Conservation (phyloP, 2,113 vertebrate species). For the Oplegnathus fasciatus region DNA sequence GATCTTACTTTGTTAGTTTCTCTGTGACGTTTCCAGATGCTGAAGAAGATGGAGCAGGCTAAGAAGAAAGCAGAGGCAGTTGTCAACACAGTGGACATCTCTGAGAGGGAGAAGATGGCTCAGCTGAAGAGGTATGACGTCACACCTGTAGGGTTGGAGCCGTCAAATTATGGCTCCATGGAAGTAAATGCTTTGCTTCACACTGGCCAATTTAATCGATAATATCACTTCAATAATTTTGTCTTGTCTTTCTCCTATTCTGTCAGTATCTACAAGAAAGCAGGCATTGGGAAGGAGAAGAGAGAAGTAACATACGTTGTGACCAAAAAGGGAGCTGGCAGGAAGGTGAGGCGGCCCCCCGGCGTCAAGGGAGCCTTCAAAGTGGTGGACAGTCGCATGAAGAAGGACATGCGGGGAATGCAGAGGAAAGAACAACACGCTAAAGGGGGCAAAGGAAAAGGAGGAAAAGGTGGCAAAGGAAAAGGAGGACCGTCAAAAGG, state of each 20-base stretch:
- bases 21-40: conserved; percentile 82
- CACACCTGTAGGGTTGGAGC: background rate
- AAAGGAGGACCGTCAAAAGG: conserved; percentile 49
- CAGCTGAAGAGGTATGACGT: conserved; percentile 90
- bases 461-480: conserved; percentile 66
- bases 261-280: conserved; percentile 96
- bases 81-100: conserved; percentile 95
- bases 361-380: conserved; percentile 94
- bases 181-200: background rate
- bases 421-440: conserved; percentile 86
- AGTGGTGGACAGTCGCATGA: conserved; percentile 95
- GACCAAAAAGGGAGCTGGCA: conserved; percentile 91
- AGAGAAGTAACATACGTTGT: conserved; percentile 93
- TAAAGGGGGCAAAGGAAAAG: conserved; percentile 74
- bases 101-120: conserved; percentile 93
- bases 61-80: conserved; percentile 97
- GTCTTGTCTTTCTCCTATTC: background rate
- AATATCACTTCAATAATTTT: background rate
- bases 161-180: background rate
- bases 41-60: conserved; percentile 96
- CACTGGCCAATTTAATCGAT: background rate
- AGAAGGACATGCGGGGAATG: conserved; percentile 91
- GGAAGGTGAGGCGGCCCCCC: conserved; percentile 88
- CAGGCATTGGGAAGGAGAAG: conserved; percentile 94
- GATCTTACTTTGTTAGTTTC: background rate